Evolutionary conservation across 2,797 vertebrate genomes (phyloP), one percentile per base, ranked within the genome.

Genomic region (Danionella dracula): DNA sequence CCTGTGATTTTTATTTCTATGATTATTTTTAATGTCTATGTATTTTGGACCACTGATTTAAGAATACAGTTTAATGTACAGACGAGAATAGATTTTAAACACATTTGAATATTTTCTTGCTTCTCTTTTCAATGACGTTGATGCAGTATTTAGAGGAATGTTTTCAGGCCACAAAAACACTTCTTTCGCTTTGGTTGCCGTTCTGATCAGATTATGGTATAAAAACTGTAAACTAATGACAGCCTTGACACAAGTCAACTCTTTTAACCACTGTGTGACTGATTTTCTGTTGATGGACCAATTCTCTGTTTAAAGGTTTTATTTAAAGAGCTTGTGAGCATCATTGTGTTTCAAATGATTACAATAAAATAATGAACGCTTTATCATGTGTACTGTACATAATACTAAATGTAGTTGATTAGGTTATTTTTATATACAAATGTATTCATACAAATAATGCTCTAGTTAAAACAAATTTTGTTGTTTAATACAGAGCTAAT

Each of bases 1-100:
- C 48, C 51, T 37, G 4, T 59, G 16, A 29, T 53, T 55, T 65
- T 64, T 20, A 17, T 53, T 53, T 41, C 57, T 35, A 4, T 58
- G 11, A 16, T 50, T 53, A 51, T 64, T 54, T 58, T 49, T 45
- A 20, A 20, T 49, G 8, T 46, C 6, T 37, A 46, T 58, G 38
- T 35, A 55, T 46, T 54, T 34, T 44, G 54, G 46, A 17, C 38
- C 8, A n/a, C 46, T 65, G 7, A 42, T 60, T 3, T 3, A 27
- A 27, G 4, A n/a, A 46, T 51, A 46, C 21, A 54, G 57, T 29
- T 6, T 44, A 35, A 66, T 73, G 70, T 73, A 70, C 62, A 73
- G 58, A 40, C 4, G 63, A 73, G 62, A 71, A 56, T 58, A 34
- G 64, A 60, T 49, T 65, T 34, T 19, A 8, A 68, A 55, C 41